Conservation (phyloP, 2,797 vertebrate genomes). For the Lates japonicus region DNA sequence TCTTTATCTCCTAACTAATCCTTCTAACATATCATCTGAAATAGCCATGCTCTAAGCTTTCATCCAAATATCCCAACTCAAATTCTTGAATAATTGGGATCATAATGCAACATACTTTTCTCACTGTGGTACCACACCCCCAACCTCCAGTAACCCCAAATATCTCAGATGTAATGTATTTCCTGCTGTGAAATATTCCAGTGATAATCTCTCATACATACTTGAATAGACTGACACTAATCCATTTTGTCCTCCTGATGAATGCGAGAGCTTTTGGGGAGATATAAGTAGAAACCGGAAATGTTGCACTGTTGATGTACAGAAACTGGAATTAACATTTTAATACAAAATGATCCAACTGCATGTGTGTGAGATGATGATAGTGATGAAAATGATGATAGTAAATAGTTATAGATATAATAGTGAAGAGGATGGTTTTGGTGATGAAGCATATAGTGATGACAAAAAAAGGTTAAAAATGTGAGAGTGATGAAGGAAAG, state of each 20-base stretch:
- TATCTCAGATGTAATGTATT: conserved; percentile 9
- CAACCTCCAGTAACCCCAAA: neutral
- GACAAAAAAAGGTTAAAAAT: neutral
- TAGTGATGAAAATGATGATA: neutral
- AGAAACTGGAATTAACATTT: conserved; percentile 15
- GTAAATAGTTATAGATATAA: neutral
- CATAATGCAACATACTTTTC: neutral
- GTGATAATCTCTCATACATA: conserved; percentile 33
- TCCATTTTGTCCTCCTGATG: conserved; percentile 49
- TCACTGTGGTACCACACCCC: neutral
- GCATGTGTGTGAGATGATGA: neutral
- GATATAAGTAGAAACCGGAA: neutral
- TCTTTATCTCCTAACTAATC: conserved; percentile 57
- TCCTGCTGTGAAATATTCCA: conserved; percentile 38
- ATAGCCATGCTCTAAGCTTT: conserved; percentile 18
- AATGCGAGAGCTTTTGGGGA: conserved; percentile 19
- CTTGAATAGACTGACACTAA: conserved; percentile 38
- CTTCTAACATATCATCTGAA: conserved; percentile 15
- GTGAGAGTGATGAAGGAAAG: neutral
- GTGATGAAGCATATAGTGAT: neutral
- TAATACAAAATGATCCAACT: neutral
- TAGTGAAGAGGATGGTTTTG: neutral
- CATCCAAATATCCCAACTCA: conserved; percentile 1
- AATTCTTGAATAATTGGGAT: conserved; percentile 33
- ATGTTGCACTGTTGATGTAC: conserved; percentile 10